phyloP scores from a whole-genome alignment of 1,140 invertebrate species.

The Goniozus legneri region DNA sequence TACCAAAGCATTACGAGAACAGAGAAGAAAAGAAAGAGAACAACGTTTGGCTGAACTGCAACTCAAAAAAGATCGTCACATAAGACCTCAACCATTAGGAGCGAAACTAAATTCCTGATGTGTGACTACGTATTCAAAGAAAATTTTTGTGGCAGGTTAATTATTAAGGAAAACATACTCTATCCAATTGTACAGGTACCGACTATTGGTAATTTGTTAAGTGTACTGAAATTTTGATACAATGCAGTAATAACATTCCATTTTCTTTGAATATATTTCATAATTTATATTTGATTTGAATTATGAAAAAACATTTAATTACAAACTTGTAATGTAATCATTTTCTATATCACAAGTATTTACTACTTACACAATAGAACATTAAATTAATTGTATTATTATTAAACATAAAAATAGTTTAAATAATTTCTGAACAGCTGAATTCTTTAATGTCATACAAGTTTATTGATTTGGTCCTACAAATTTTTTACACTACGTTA shows the following conservation, averaged over 20 bases:
- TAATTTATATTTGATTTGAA: neutral
- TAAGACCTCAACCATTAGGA: conserved; percentile 43
- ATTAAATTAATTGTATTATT: too few relatives aligned
- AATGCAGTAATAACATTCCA: neutral
- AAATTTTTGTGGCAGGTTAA: neutral
- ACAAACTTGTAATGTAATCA: too few relatives aligned
- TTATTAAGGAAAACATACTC: neutral
- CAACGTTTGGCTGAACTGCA: conserved; percentile 50
- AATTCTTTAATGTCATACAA: too few relatives aligned
- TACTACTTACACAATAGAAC: too few relatives aligned
- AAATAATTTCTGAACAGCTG: too few relatives aligned
- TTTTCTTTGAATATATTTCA: neutral
- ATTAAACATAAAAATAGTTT: too few relatives aligned
- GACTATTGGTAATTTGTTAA: too few relatives aligned
- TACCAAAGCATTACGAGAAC: conserved; percentile 46
- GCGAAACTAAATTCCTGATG: conserved; percentile 51
- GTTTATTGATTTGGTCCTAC: too few relatives aligned
- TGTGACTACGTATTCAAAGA: neutral
- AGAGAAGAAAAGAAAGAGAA: conserved; percentile 51
- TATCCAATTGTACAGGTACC: too few relatives aligned
- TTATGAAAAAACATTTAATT: neutral
- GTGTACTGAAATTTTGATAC: too few relatives aligned
- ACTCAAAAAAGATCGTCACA: conserved; percentile 49
- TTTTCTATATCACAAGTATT: too few relatives aligned
- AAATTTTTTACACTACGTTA: too few relatives aligned